phyloP scores from a whole-genome alignment of 2,113 vertebrate genomes.

The Pionites leucogaster region DNA sequence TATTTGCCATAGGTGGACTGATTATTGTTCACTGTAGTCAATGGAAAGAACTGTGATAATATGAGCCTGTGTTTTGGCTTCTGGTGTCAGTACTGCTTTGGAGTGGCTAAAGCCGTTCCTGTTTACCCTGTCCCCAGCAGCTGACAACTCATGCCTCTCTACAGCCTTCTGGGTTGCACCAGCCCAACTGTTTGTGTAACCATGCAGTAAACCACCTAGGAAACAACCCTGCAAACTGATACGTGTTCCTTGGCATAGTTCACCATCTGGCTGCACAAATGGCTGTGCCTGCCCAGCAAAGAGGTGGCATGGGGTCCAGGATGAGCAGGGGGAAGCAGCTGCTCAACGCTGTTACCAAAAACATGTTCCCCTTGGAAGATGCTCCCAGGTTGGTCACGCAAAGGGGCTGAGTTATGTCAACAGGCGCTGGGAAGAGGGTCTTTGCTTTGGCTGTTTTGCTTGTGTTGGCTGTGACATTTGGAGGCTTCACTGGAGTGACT shows the following conservation, averaged over 20 bases:
- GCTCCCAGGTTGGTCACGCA: background rate
- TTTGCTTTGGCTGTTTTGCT: background rate
- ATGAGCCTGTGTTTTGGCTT: background rate
- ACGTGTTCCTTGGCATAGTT: rapidly evolving
- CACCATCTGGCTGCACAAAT: background rate
- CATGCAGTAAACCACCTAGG: background rate
- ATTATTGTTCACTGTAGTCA: background rate
- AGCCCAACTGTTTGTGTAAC: background rate
- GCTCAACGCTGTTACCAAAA: background rate
- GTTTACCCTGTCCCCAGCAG: background rate
- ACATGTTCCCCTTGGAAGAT: background rate
- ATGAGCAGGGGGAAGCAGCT: background rate
- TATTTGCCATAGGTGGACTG: background rate
- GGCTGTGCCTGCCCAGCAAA: background rate
- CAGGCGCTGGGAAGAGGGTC: background rate
- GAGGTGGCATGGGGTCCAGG: background rate
- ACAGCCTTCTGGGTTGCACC: background rate
- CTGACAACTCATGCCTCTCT: background rate
- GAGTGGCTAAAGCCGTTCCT: background rate
- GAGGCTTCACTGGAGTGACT: background rate
- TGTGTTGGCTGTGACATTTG: background rate
- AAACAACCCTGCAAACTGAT: background rate
- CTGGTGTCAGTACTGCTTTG: background rate
- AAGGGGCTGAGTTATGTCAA: background rate
- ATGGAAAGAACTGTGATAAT: background rate